Conservation (phyloP, 2,797 vertebrate species). For the Chromis chromis region DNA sequence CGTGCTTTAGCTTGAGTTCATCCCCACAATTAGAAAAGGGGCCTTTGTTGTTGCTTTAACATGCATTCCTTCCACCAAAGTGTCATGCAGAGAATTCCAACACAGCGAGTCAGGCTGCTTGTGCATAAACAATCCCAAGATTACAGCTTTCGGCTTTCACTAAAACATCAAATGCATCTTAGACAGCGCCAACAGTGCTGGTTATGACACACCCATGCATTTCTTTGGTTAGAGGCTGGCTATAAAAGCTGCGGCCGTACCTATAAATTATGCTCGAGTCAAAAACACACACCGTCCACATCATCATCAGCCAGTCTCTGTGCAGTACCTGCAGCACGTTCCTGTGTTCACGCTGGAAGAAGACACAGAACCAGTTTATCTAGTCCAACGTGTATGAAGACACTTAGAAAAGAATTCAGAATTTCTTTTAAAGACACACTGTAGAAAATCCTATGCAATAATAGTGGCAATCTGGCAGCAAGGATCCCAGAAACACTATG, state of each 20-base stretch:
- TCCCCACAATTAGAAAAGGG: not conserved
- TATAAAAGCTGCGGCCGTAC: not conserved
- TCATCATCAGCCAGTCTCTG: conserved; percentile 13
- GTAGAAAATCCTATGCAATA: not conserved
- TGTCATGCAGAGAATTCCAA: conserved; percentile 50
- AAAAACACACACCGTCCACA: conserved; percentile 33
- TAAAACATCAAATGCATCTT: conserved; percentile 13
- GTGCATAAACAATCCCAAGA: conserved; percentile 22
- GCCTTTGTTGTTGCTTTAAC: conserved; percentile 12
- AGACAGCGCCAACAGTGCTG: conserved; percentile 1
- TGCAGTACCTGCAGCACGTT: conserved; percentile 43
- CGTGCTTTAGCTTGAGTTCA: not conserved
- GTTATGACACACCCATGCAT: conserved; percentile 54
- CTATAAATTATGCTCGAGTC: conserved; percentile 26
- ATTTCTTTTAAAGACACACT: not conserved
- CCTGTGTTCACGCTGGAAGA: conserved; percentile 48
- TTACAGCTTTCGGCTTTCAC: conserved; percentile 2
- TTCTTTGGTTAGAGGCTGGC: conserved; percentile 38
- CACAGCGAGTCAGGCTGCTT: conserved; percentile 19
- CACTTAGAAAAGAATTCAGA: not conserved
- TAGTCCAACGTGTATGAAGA: not conserved
- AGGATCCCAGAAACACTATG: no score
- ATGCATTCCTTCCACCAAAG: conserved; percentile 34
- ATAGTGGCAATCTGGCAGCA: not conserved
- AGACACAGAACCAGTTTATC: conserved; percentile 56